Base-by-base conservation (phyloP, 2,888 invertebrate genomes). In the Alitta virens region DNA sequence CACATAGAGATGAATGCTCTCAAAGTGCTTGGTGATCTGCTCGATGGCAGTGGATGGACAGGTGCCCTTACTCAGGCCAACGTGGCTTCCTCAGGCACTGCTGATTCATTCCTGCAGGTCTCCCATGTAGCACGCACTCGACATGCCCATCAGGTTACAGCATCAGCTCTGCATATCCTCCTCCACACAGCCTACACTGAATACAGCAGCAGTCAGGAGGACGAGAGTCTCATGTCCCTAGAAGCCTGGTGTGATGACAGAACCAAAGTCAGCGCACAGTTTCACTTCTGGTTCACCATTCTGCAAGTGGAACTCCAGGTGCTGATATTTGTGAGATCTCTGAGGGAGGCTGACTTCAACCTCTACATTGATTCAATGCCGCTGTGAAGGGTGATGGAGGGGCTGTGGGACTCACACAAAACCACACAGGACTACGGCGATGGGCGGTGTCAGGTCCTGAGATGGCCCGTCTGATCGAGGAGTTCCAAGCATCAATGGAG, bases 101-200 rank as follows among this genome's bases (percentile, higher is more conserved):
- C 68, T 24, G 67, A 72, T 23, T 72, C 70, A 25, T 72, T 67
- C 50, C 56, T 72, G 7, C 60, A 57, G 43, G 67, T 63, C 23
- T 56, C 68, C 2, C 63, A 63, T 63, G 60, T 69, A 12, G 62
- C 65, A 12, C 64, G 65, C 53, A 72, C 71, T 38, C 61, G 69
- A 5, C 64, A 60, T 38, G 55, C n/a, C n/a, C n/a, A n/a, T n/a
- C n/a, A n/a, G n/a, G n/a, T n/a, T n/a, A n/a, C n/a, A n/a, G n/a
- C n/a, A n/a, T n/a, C n/a, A n/a, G n/a, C n/a, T n/a, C n/a, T n/a
- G n/a, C n/a, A n/a, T n/a, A n/a, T n/a, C n/a, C n/a, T n/a, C n/a
- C n/a, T n/a, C n/a, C n/a, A n/a, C n/a, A n/a, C n/a, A 21, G 55
- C 59, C 27, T 67, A 66, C 66, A 52, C 26, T 12, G 55, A 49